Conservation (phyloP, 2,888 invertebrate genomes). For the Kuschelorhynchus macadamiae region DNA sequence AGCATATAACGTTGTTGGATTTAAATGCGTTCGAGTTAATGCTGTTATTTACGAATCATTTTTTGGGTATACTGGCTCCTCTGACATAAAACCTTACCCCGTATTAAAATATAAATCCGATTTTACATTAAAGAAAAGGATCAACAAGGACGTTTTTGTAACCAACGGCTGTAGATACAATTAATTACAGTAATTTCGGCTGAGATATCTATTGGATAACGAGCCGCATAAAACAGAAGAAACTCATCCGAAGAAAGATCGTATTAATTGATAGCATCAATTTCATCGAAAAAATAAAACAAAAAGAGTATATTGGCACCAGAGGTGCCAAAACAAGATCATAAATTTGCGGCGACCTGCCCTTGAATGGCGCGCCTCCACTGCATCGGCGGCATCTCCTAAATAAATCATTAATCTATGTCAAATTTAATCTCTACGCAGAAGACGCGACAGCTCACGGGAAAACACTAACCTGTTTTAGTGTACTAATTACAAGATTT, state of each 20-base stretch:
- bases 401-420: constrained; percentile 12
- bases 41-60: too few relatives aligned
- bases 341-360: constrained; percentile 36
- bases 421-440: constrained; percentile 10
- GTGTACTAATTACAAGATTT: background rate
- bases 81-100: too few relatives aligned
- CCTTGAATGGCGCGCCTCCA: constrained; percentile 37
- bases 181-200: constrained; percentile 11
- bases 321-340: constrained; percentile 41
- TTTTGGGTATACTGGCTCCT: too few relatives aligned
- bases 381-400: constrained; percentile 27
- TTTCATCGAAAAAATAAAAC: constrained; percentile 37
- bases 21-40: too few relatives aligned
- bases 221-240: constrained; percentile 23
- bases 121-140: too few relatives aligned
- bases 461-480: constrained; percentile 5
- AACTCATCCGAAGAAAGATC: constrained; percentile 21
- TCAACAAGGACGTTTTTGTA: too few relatives aligned
- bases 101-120: too few relatives aligned
- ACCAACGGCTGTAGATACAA: too few relatives aligned
- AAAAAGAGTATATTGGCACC: constrained; percentile 35
- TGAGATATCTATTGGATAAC: constrained; percentile 18
- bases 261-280: constrained; percentile 38
- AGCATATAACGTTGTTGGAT: too few relatives aligned
- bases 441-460: background rate